phyloP scores from a whole-genome alignment of 2,797 vertebrate species.

The Alca torda region DNA sequence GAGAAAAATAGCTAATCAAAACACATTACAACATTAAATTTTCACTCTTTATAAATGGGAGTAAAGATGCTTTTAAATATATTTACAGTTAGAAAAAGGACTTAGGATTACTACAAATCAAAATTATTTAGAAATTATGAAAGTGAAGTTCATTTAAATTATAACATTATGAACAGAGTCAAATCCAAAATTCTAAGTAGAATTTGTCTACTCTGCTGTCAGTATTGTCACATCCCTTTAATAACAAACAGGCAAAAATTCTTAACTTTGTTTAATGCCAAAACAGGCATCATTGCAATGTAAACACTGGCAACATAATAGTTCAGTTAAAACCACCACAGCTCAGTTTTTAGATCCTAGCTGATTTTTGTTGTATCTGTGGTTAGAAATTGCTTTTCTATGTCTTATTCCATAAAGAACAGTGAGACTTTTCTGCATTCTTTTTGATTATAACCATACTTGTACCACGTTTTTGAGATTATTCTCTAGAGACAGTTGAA shows the following conservation, averaged over 20 bases:
- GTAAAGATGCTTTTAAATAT: slow-evolving; percentile 66
- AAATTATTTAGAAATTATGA: slow-evolving; percentile 34
- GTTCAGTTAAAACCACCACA: slow-evolving; percentile 27
- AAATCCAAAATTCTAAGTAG: neutral
- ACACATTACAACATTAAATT: slow-evolving; percentile 64
- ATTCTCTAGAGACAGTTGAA: slow-evolving; percentile 5
- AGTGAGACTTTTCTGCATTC: neutral
- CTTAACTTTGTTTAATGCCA: slow-evolving; percentile 22
- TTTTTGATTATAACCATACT: neutral
- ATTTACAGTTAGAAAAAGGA: slow-evolving; percentile 59
- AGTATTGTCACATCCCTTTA: slow-evolving; percentile 13
- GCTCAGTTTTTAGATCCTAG: neutral
- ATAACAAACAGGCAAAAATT: neutral
- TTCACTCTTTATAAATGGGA: slow-evolving; percentile 60
- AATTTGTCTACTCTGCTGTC: slow-evolving; percentile 23
- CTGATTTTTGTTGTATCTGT: neutral
- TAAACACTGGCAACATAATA: neutral
- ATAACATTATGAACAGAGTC: slow-evolving; percentile 26
- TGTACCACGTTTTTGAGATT: neutral
- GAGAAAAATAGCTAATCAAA: slow-evolving; percentile 63
- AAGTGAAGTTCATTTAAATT: slow-evolving; percentile 52
- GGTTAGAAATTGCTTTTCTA: neutral
- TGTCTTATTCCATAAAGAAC: neutral
- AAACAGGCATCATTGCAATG: neutral
- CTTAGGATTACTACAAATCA: slow-evolving; percentile 20